Base-by-base conservation (phyloP, 92 coral and sea anemone species). In the Montipora capitata region DNA sequence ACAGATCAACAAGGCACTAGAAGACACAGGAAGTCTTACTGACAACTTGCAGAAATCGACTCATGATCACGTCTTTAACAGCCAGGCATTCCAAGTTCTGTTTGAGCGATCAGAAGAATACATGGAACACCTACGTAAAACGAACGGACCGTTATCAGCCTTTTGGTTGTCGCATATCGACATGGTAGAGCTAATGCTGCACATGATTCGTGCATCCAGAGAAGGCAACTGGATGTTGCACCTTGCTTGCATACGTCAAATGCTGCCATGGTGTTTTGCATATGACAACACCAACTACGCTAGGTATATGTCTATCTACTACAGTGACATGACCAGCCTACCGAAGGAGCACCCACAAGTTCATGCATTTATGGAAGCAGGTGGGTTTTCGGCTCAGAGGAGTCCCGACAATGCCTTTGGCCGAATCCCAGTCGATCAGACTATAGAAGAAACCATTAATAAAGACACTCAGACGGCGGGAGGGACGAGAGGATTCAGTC, bases 211-310 rank as follows among this genome's bases (percentile, higher is more conserved):
- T 65, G 86, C 86, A 38, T 81, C 90, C 62, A 79, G 94, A 20
- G 94, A 92, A 83, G 94, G 92, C 61, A 70, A 82, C 69, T 92
- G 92, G 94, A 51, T 61, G 68, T 73, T 92, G 65, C 94, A 88
- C 70, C 83, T 87, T 83, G 67, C 94, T 52, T 73, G 91, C 70
- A 74, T 92, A 72, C 87, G 81, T 69, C 83, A 86, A 75, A 87
- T 87, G 89, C 88, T 92, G 16, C 92, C 95, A 62, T 92, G 90
- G 89, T 92, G 88, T 51, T 92, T 92, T 79, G 92, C 89, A 57
- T 84, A 87, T 48, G 87, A 92, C 71, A 83, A 80, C 77, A 74
- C 82, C 40, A 92, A 92, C 69, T 92, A 92, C 51, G 83, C 92
- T 17, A 48, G 81, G 40, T 77, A 77, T 54, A 77, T 77, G 69